phyloP scores from a whole-genome alignment of 2,888 invertebrate species.

The Mamestra brassicae region DNA sequence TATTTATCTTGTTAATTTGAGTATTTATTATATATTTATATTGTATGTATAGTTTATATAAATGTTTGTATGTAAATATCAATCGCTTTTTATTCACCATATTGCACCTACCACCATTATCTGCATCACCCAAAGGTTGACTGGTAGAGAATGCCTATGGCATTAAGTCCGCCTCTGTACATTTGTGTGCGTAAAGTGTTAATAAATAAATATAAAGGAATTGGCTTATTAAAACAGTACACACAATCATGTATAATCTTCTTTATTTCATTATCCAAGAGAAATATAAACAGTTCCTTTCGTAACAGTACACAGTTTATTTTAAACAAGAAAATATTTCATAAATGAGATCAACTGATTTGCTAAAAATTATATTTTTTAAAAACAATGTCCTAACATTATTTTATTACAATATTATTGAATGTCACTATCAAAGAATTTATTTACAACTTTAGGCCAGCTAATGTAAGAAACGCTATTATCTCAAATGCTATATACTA shows the following conservation, averaged over 20 bases:
- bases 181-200: too few species aligned
- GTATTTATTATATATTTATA: too few species aligned
- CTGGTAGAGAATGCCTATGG: too few species aligned
- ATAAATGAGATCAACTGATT: slow-evolving; percentile 31
- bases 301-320: slow-evolving; percentile 62
- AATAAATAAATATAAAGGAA: not conserved
- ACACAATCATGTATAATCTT: slow-evolving; percentile 65
- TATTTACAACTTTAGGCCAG: slow-evolving; percentile 73
- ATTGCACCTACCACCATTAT: too few species aligned
- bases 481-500: slow-evolving; percentile 60
- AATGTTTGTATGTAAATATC: too few species aligned
- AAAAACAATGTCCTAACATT: slow-evolving; percentile 32
- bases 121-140: too few species aligned
- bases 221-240: slow-evolving; percentile 46
- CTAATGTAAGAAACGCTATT: slow-evolving; percentile 78
- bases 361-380: slow-evolving; percentile 16
- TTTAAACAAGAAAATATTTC: slow-evolving; percentile 45
- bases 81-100: too few species aligned
- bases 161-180: too few species aligned
- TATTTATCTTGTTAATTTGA: too few species aligned
- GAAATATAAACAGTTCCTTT: slow-evolving; percentile 76
- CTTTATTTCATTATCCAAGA: slow-evolving; percentile 82
- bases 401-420: slow-evolving; percentile 56
- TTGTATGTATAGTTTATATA: too few species aligned
- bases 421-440: slow-evolving; percentile 62